Evolutionary conservation across 2,113 vertebrate genomes (phyloP).

Genomic region (Propithecus coquereli): DNA sequence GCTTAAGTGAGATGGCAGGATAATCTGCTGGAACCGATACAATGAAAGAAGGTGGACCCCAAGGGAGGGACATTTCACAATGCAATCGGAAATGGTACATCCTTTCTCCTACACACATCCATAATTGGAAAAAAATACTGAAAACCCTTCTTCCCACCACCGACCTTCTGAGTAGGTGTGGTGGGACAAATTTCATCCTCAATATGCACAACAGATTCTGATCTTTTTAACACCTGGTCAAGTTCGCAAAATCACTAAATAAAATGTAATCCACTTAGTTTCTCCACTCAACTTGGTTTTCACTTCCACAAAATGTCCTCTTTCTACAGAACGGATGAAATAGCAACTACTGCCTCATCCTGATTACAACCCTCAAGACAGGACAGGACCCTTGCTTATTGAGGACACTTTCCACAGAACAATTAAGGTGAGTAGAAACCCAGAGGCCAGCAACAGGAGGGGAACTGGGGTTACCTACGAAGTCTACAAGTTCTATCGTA

Average conservation of each 20-base stretch:
- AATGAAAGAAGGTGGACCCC: background rate
- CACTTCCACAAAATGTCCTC: background rate
- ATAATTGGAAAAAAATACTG: conserved; percentile 50
- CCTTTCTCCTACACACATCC: conserved; percentile 65
- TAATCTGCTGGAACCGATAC: background rate
- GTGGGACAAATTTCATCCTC: background rate
- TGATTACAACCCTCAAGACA: background rate
- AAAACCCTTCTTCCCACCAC: conserved; percentile 31
- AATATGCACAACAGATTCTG: background rate
- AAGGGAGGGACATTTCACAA: background rate
- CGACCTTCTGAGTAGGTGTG: conserved; percentile 41
- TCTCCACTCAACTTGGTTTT: background rate
- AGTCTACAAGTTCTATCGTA: background rate
- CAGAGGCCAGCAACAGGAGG: background rate
- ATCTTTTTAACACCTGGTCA: conserved; percentile 62
- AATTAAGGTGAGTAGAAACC: background rate
- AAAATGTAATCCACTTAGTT: background rate
- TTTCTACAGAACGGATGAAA: background rate
- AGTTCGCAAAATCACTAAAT: background rate
- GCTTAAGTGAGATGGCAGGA: conserved; percentile 42
- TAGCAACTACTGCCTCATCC: background rate
- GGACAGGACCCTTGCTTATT: background rate
- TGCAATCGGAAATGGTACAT: conserved; percentile 54
- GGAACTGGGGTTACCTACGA: background rate
- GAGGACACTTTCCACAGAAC: background rate